Conservation (phyloP, 2,797 vertebrate species). For the Orientallactaga sibirica region DNA sequence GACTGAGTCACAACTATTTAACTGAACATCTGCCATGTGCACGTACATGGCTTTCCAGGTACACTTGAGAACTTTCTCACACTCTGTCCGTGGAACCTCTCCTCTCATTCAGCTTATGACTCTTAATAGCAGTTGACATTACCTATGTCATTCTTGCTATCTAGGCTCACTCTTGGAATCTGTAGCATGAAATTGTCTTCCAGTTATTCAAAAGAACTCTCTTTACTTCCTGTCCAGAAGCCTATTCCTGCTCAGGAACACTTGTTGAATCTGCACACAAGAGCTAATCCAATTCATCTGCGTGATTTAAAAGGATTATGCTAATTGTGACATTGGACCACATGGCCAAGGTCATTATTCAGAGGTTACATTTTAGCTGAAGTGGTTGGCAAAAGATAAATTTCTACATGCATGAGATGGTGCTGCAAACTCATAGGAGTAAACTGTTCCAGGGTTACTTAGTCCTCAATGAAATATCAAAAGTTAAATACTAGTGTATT, state of each 20-base stretch:
- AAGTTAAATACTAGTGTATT: background rate
- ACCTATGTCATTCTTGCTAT: background rate
- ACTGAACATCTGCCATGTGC: background rate
- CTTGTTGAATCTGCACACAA: background rate
- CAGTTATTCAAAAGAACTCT: background rate
- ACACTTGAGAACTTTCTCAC: background rate
- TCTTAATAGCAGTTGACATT: background rate
- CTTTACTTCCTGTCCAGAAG: background rate
- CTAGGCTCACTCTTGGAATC: background rate
- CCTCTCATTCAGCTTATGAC: background rate
- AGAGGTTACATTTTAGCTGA: background rate
- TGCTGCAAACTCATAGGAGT: background rate
- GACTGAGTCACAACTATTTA: background rate
- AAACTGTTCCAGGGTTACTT: constrained; percentile 17
- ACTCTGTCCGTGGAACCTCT: background rate
- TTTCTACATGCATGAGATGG: background rate
- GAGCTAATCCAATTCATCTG: background rate
- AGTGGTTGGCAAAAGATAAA: background rate
- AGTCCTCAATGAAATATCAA: background rate
- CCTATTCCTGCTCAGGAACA: background rate
- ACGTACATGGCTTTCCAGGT: background rate
- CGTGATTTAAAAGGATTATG: background rate
- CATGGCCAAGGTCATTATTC: background rate
- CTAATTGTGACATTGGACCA: background rate
- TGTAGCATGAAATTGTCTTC: background rate